Percentiles rank a stretch among this genome's conserved stretches.
phyloP scores from a whole-genome alignment of 1,140 invertebrate species.

The Nasonia vitripennis region DNA sequence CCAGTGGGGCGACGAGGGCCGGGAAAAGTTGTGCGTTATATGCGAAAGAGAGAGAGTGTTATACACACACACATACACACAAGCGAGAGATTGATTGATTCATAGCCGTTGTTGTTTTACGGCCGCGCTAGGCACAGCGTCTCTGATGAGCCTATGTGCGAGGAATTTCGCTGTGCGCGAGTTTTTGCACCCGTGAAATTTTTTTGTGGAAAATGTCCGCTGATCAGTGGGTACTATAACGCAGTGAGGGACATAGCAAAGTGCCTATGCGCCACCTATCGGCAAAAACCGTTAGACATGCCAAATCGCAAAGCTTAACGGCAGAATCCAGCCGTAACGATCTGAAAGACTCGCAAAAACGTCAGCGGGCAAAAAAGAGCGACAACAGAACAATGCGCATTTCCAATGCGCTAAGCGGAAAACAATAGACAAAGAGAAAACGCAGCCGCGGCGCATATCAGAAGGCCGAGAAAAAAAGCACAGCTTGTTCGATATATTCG shows the following conservation, averaged over 20 bases:
- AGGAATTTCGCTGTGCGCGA: neutral
- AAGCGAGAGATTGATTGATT: conserved; percentile 1
- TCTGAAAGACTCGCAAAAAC: neutral
- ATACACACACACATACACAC: neutral
- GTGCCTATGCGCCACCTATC: too few relatives aligned
- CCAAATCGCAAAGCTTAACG: neutral
- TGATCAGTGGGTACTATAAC: too few relatives aligned
- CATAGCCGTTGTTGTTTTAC: conserved; percentile 19
- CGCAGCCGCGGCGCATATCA: neutral
- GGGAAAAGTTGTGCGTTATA: neutral
- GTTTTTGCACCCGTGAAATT: neutral
- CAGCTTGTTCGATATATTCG: neutral
- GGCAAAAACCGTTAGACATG: neutral
- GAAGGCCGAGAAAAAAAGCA: neutral
- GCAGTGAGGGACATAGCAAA: too few relatives aligned
- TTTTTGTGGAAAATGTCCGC: neutral
- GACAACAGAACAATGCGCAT: neutral
- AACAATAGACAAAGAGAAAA: conserved; percentile 33
- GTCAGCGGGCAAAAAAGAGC: neutral
- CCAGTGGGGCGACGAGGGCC: neutral
- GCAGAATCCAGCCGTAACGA: neutral
- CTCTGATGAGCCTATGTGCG: conserved; percentile 8
- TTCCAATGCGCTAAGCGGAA: conserved; percentile 11
- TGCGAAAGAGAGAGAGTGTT: neutral
- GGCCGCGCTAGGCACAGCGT: neutral